Conservation (phyloP, 2,113 vertebrate genomes). For the Macrotus californicus region DNA sequence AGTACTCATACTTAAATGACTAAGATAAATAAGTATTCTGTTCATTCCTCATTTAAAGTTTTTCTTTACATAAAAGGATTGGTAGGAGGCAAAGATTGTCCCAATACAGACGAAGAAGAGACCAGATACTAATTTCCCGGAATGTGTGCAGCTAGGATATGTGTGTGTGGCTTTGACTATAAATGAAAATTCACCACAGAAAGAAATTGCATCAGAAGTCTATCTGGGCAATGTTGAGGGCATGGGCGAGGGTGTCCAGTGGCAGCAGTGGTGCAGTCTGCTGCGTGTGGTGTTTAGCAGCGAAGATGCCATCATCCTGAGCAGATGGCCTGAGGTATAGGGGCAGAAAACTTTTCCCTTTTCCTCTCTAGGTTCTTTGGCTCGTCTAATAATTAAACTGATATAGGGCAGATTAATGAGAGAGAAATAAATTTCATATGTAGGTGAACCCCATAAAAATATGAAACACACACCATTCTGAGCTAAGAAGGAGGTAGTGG, state of each 20-base stretch:
- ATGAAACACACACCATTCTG: background rate
- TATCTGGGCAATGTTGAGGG: background rate
- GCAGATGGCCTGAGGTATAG: background rate
- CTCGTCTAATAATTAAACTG: background rate
- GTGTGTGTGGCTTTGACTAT: background rate
- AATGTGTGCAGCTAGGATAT: background rate
- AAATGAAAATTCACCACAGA: background rate
- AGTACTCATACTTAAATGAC: background rate
- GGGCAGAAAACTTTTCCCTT: background rate
- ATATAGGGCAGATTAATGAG: background rate
- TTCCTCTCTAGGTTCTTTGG: background rate
- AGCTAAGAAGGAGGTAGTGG: background rate
- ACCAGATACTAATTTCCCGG: background rate
- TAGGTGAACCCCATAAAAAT: background rate
- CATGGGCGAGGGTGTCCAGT: fast-evolving
- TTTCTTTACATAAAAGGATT: background rate
- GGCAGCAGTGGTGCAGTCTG: background rate
- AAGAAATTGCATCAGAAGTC: background rate
- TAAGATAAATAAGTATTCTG: background rate
- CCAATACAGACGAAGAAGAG: background rate
- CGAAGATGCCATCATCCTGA: background rate
- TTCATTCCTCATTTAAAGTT: background rate
- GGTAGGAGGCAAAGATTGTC: background rate
- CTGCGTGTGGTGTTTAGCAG: background rate
- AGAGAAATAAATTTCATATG: background rate